Conservation (phyloP, 2,113 vertebrate species). For the Crotalus helleri region DNA sequence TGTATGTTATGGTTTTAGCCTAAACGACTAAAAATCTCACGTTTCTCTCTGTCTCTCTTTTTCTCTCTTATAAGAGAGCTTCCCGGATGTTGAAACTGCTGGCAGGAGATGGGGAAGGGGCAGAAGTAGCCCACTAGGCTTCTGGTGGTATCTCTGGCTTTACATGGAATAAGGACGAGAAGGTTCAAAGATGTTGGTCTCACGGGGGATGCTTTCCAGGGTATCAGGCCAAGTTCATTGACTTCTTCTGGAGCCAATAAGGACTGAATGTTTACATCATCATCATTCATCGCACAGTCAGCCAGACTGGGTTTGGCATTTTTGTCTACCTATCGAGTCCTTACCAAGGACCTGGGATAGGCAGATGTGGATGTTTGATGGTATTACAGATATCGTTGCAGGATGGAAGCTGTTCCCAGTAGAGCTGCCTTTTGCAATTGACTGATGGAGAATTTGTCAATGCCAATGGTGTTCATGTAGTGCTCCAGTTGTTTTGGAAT, state of each 20-base stretch:
- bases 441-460: no score
- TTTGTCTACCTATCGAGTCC: no score
- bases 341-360: no score
- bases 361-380: no score
- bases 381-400: no score
- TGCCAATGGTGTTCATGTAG: no score
- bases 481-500: no score
- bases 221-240: conserved; percentile 59
- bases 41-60: conserved; percentile 51
- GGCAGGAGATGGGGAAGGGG: conserved; percentile 44
- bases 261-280: conserved; percentile 29
- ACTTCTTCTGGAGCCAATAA: conserved; percentile 49
- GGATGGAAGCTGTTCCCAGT: no score
- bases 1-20: conserved; percentile 67
- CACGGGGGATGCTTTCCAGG: conserved; percentile 57
- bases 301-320: no score
- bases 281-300: no score
- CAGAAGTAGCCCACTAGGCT: conserved; percentile 66
- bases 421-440: no score
- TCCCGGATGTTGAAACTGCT: conserved; percentile 72
- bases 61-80: conserved; percentile 61
- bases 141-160: conserved; percentile 64
- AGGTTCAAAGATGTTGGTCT: conserved; percentile 69
- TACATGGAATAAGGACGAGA: conserved; percentile 69
- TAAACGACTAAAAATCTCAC: conserved; percentile 73